Conservation (phyloP, 2,113 vertebrate genomes). For the human (Homo sapiens) region GRCh38 chr3:168047501-168048000, state of each 20-base stretch:
- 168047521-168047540: not conserved
- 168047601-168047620: not conserved
- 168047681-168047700: not conserved
- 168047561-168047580: not conserved
- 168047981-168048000: not conserved
- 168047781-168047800: not conserved
- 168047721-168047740: constrained; percentile 15
- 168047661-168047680: not conserved
- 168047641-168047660: not conserved
- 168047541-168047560: not conserved
- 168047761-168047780: not conserved
- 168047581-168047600: not conserved
- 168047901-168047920: not conserved
- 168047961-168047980: not conserved
- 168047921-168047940: not conserved
- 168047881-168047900: not conserved
- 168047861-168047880: not conserved
- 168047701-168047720: not conserved
- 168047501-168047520: not conserved
- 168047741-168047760: not conserved
- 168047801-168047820: not conserved
- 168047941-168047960: too few species aligned
- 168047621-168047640: not conserved
- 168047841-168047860: not conserved
- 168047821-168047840: not conserved